Evolutionary conservation across 2,888 invertebrate genomes (phyloP).

Genomic region (Beris chalybata): DNA sequence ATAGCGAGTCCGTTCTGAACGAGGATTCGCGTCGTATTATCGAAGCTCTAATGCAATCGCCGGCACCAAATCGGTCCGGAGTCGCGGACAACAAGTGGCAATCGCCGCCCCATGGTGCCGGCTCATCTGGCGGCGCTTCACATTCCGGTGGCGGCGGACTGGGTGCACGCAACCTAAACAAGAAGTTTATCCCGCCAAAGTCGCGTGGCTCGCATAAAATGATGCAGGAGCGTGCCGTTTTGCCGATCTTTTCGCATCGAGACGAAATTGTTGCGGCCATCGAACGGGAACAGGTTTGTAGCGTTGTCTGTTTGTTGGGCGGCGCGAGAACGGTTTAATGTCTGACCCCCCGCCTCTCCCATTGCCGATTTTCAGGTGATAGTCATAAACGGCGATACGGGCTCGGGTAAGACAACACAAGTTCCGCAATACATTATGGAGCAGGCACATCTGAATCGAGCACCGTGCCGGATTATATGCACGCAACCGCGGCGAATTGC

Average conservation of each 20-base stretch:
- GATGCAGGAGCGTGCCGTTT: slow-evolving; percentile 59
- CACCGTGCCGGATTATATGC: slow-evolving; percentile 82
- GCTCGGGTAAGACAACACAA: slow-evolving; percentile 95
- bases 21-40: not conserved
- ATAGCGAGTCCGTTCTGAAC: not conserved
- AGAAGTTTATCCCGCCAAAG: slow-evolving; percentile 18
- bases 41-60: not conserved
- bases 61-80: not conserved
- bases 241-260: slow-evolving; percentile 71
- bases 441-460: slow-evolving; percentile 63
- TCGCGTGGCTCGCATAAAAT: not conserved
- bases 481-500: slow-evolving; percentile 92
- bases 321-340: too few relatives aligned
- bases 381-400: slow-evolving; percentile 82
- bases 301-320: too few relatives aligned
- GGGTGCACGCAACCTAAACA: not conserved
- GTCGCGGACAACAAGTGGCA: not conserved
- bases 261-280: slow-evolving; percentile 69
- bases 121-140: not conserved
- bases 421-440: slow-evolving; percentile 92
- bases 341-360: not conserved
- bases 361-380: slow-evolving; percentile 65
- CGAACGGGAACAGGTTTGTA: slow-evolving; percentile 55
- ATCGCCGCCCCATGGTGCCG: not conserved
- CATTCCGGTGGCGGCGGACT: not conserved